Evolutionary conservation across 2,888 invertebrate genomes (phyloP), one percentile per base, ranked within the genome.

Genomic region (Rhaphigaster nebulosa): DNA sequence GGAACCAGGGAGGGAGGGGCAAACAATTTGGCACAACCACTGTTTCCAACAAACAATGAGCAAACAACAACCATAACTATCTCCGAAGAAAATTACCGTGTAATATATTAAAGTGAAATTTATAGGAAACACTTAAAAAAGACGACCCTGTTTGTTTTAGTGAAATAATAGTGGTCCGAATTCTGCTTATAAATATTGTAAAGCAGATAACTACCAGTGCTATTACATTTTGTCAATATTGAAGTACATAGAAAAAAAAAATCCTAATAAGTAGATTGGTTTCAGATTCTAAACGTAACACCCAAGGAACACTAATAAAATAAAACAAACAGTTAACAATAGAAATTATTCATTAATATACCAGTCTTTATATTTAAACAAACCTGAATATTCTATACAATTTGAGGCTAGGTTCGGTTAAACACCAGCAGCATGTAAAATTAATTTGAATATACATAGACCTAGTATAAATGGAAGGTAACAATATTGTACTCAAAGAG

Each of bases 141-240:
- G 84, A 84, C 84, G 84, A 84, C 84, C 84, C 84, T 84, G 84
- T 84, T 41, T 84, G 34, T 76, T 76, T 84, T 41, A n/a, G 84
- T 84, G 45, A 45, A 84, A 84, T 84, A 15, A 50, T 45, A n/a
- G n/a, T 84, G 84, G 84, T 84, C 84, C 84, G 15, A 84, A 84
- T 29, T 84, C 84, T 50, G 45, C 84, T 84, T 45, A 50, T 80
- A 26, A 34, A 76, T 38, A 38, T 18, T 76, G 10, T 26, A 15
- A 84, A 84, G 84, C 84, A 84, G 84, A 84, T 26, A 50, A 84
- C 45, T 84, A 84, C n/a, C n/a, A 84, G 84, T 84, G 84, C n/a
- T 84, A 84, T 84, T n/a, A 84, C n/a, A 45, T 50, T 41, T 10
- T 26, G 41, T 84, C n/a, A n/a, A 50, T n/a, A 50, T 45, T 45